phyloP scores from a whole-genome alignment of 2,113 vertebrate species.

The Probosciger aterrimus region DNA sequence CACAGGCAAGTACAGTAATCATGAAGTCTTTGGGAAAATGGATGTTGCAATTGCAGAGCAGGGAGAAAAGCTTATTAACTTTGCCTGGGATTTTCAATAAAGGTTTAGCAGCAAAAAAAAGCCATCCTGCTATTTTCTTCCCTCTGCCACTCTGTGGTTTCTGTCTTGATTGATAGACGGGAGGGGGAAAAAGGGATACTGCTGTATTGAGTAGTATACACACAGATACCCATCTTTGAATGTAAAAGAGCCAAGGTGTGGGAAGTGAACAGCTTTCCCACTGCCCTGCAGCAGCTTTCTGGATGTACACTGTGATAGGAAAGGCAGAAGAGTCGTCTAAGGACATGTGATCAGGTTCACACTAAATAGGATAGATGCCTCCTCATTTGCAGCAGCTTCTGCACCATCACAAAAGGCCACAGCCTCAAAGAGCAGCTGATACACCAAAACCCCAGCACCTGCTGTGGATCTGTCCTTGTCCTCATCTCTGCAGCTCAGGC shows the following conservation, averaged over 20 bases:
- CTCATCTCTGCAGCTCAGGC: neutral
- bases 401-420: neutral
- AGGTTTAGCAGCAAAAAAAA: neutral
- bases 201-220: too few relatives aligned
- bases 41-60: neutral
- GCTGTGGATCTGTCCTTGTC: neutral
- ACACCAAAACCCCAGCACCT: neutral
- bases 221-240: neutral
- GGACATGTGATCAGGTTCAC: neutral
- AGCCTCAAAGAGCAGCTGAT: neutral
- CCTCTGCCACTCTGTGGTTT: neutral
- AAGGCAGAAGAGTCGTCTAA: neutral
- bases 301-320: accelerated
- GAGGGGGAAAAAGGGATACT: neutral
- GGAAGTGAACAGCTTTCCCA: neutral
- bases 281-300: neutral
- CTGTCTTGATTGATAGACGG: neutral
- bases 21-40: neutral
- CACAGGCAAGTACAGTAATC: neutral
- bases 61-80: neutral
- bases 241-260: neutral
- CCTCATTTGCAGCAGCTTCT: neutral
- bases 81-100: neutral
- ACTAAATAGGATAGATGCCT: neutral
- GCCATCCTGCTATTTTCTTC: neutral